Base-by-base conservation (phyloP, 2,797 vertebrate species). In the Percopsis omiscomaycus region DNA sequence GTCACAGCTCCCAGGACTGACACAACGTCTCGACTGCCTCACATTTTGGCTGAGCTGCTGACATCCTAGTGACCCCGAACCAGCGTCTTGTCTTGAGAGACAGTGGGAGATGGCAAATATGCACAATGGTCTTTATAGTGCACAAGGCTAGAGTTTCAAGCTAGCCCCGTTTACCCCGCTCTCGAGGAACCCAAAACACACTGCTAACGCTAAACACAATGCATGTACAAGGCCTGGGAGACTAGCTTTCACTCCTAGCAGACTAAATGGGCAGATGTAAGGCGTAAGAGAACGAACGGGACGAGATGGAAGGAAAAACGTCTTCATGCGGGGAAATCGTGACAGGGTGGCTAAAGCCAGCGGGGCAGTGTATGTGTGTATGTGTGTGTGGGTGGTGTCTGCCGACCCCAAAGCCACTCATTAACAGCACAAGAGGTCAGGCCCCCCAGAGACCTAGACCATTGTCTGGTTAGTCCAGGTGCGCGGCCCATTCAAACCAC, bases 401-500 rank as follows among this genome's bases (percentile, higher is more conserved):
- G 79, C 60, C 82, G 86, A 86, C 89, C 86, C 75, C 64, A 75
- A 84, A 87, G 86, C 77, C 68, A 65, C 86, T 92, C 89, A 91
- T 92, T 94, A 92, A 89, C 83, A 81, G 81, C 65, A 30, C 66
- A 81, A 84, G 78, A 78, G 81, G 83, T 84, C 80, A 58, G 84
- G 81, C 87, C 81, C 86, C 86, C 84, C 71, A 71, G 80, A 88
- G 77, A 77, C 78, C 80, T 28, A 70, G 50, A 75, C 78, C 73
- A 92, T 92, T 91, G 91, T 92, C 78, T 79, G 79, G 69, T 74
- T 61, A 55, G 80, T 76, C 90, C 92, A 92, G 92, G 92, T 94
- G 91, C 89, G 89, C 4, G 55, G 83, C 71, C 82, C 64, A 89
- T 92, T 90, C 88, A 92, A 72, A 66, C 78, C 81, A 72, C 83